Evolutionary conservation across 2,888 invertebrate genomes (phyloP).

Genomic region (Eristalis intricaria): DNA sequence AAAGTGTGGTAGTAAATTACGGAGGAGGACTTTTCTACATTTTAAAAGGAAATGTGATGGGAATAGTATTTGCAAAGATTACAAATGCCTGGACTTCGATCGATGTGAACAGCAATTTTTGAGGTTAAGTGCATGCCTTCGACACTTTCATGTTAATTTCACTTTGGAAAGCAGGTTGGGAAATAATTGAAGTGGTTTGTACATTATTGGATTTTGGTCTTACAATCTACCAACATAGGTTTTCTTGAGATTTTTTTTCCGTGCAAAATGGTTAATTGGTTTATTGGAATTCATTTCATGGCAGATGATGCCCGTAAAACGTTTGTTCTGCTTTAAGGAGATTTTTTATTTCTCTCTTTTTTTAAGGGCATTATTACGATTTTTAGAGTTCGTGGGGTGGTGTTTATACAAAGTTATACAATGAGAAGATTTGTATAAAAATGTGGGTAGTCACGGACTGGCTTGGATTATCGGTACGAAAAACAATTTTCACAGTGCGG

Average conservation of each 20-base stretch:
- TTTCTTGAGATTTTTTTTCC: neutral
- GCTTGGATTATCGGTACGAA: too few relatives aligned
- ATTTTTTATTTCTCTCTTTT: too few relatives aligned
- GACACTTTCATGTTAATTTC: neutral
- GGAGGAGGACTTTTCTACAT: conserved; percentile 23
- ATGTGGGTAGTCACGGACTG: too few relatives aligned
- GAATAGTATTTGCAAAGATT: neutral
- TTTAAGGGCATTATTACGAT: too few relatives aligned
- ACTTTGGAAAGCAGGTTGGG: neutral
- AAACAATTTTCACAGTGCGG: too few relatives aligned
- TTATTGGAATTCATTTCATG: neutral
- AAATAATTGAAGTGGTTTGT: neutral
- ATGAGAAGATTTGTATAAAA: too few relatives aligned
- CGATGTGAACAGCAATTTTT: neutral
- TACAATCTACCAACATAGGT: neutral
- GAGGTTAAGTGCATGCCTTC: neutral
- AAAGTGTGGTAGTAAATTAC: conserved; percentile 60
- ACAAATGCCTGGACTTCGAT: neutral
- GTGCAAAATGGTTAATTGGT: neutral
- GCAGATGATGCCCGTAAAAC: neutral
- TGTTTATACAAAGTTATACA: too few relatives aligned
- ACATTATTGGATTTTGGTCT: neutral
- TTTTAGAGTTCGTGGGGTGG: too few relatives aligned
- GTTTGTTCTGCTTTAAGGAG: too few relatives aligned
- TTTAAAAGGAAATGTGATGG: neutral